Conservation (phyloP, 1,140 invertebrate genomes). For the Bombus pyrosoma region DNA sequence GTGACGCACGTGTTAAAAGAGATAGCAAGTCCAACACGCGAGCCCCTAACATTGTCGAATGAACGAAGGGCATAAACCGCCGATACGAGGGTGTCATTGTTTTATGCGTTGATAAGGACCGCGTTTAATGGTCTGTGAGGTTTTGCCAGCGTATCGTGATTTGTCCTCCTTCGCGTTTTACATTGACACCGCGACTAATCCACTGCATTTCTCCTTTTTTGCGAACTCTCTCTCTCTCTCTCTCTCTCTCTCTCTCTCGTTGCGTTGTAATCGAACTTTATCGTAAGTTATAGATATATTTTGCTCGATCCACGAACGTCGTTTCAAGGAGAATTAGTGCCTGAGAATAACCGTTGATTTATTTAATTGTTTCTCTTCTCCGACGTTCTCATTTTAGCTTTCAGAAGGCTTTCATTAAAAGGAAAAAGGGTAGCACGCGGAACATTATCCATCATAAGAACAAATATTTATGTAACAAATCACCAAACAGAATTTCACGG, state of each 20-base stretch:
- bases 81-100: conserved; percentile 67
- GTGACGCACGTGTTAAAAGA: conserved; percentile 71
- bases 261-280: background rate
- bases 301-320: background rate
- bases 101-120: conserved; percentile 73
- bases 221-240: background rate
- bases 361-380: background rate
- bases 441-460: too few species aligned
- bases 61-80: conserved; percentile 65
- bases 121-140: conserved; percentile 58
- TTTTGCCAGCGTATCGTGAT: conserved; percentile 58
- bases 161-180: conserved; percentile 55
- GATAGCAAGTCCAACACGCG: conserved; percentile 66
- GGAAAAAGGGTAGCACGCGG: background rate
- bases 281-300: conserved; percentile 13
- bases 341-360: background rate
- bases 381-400: background rate
- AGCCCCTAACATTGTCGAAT: conserved; percentile 64
- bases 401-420: too few species aligned
- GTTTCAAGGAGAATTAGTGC: background rate
- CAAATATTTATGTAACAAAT: too few species aligned
- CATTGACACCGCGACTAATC: conserved; percentile 36
- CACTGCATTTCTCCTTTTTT: background rate
- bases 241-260: background rate
- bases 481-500: background rate